These are phyloP conservation scores for Cavia porcellus DNA, from an alignment of 2,113 vertebrate genomes.

Conservation along the genomic window DNA sequence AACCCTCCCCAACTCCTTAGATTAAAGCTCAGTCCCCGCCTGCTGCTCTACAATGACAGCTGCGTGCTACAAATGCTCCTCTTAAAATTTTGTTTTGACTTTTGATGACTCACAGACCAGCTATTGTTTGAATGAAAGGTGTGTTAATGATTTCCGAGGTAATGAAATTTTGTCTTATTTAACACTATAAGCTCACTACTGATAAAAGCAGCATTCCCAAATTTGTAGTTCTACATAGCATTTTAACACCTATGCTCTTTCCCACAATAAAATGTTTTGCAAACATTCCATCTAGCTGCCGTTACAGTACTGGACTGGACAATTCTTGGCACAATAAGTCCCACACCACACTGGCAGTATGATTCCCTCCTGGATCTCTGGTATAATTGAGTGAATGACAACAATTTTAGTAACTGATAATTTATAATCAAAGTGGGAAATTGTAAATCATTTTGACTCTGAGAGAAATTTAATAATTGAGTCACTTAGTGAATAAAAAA, in stretches of 20 bases:
- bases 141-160: neutral
- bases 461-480: slow-evolving; percentile 20
- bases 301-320: neutral
- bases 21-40: neutral
- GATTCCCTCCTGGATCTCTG: neutral
- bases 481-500: slow-evolving; percentile 32
- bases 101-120: neutral
- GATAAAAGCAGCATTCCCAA: neutral
- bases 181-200: slow-evolving; percentile 30
- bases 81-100: neutral
- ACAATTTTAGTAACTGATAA: slow-evolving; percentile 16
- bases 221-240: slow-evolving; percentile 51
- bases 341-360: neutral
- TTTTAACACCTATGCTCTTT: slow-evolving; percentile 12
- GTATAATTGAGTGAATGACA: neutral
- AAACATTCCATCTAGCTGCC: neutral
- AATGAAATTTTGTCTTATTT: slow-evolving; percentile 34
- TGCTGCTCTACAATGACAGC: neutral
- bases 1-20: neutral
- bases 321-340: neutral
- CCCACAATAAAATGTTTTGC: neutral
- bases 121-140: slow-evolving; percentile 24
- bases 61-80: neutral
- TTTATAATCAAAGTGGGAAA: slow-evolving; percentile 25
- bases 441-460: slow-evolving; percentile 26